These are phyloP conservation scores for Dolomedes plantarius DNA, from an alignment of 2,888 invertebrate genomes.

Conservation along the genomic window DNA sequence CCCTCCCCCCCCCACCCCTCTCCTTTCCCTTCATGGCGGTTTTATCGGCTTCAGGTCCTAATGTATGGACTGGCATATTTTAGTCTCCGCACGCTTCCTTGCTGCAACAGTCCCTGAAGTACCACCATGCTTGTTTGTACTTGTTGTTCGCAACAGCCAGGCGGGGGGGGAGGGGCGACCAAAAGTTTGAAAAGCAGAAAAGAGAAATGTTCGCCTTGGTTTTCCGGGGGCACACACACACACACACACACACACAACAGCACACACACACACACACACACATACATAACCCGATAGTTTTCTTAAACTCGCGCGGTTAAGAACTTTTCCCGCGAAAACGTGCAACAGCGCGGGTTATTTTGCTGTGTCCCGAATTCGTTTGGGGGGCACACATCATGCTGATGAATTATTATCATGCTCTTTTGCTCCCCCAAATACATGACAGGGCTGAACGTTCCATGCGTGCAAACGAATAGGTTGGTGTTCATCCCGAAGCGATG, in stretches of 20 bases:
- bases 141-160: constrained; percentile 32
- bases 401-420: constrained; percentile 57
- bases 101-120: constrained; percentile 1
- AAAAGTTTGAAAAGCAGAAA: constrained; percentile 44
- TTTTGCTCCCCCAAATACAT: constrained; percentile 1
- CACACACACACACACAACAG: background rate
- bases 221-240: constrained; percentile 13
- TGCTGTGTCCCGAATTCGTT: constrained; percentile 24
- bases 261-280: no score
- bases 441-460: background rate
- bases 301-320: constrained; percentile 42
- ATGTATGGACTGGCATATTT: constrained; percentile 56
- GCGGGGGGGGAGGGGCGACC: constrained; percentile 9
- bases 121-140: constrained; percentile 41
- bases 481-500: background rate
- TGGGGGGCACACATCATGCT: constrained; percentile 27
- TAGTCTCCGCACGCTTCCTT: constrained; percentile 53
- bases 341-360: constrained; percentile 50
- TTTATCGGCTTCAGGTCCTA: constrained; percentile 63
- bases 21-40: constrained; percentile 21
- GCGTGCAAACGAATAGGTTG: constrained; percentile 1
- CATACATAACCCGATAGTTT: constrained; percentile 65
- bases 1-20: constrained; percentile 4
- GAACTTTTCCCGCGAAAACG: constrained; percentile 39
- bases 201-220: constrained; percentile 46